These are phyloP conservation scores for Phaethornis superciliosus DNA, from an alignment of 2,113 vertebrate species.

Conservation along the genomic window DNA sequence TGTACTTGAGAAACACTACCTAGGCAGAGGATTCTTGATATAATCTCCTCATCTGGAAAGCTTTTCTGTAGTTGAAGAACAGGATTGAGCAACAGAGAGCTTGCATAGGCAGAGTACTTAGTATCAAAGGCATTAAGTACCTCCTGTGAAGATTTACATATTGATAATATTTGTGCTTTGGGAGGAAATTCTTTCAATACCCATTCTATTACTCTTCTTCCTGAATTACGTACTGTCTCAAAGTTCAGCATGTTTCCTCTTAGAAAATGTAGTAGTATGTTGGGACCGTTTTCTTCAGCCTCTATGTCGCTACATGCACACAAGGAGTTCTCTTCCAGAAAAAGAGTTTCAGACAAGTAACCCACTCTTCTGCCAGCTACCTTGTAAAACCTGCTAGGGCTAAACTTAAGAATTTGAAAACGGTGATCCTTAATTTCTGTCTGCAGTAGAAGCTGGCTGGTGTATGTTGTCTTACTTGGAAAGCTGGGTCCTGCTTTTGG, in stretches of 20 bases:
- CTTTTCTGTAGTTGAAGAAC: background rate
- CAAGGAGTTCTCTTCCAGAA: background rate
- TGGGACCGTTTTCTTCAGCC: background rate
- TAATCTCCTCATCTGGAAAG: constrained; percentile 26
- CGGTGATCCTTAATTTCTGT: background rate
- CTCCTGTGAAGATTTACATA: constrained; percentile 65
- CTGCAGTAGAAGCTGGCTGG: background rate
- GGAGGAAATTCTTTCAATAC: constrained; percentile 69
- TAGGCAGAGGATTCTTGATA: constrained; percentile 13
- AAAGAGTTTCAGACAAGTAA: background rate
- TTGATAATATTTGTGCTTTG: constrained; percentile 64
- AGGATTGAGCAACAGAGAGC: constrained; percentile 37
- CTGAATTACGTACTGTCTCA: constrained; percentile 44
- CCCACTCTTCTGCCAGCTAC: background rate
- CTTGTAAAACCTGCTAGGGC: background rate
- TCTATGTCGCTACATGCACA: background rate
- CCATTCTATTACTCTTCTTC: constrained; percentile 63
- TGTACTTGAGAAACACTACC: background rate
- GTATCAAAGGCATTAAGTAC: constrained; percentile 58
- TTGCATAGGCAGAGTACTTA: constrained; percentile 44
- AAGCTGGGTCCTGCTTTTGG: background rate
- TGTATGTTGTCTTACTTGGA: background rate
- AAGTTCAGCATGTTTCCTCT: background rate
- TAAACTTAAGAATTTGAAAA: background rate
- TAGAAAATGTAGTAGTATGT: background rate